Evolutionary conservation across 2,113 vertebrate species (phyloP), one percentile per base, ranked within the genome.

Genomic region (Hydropotes inermis): DNA sequence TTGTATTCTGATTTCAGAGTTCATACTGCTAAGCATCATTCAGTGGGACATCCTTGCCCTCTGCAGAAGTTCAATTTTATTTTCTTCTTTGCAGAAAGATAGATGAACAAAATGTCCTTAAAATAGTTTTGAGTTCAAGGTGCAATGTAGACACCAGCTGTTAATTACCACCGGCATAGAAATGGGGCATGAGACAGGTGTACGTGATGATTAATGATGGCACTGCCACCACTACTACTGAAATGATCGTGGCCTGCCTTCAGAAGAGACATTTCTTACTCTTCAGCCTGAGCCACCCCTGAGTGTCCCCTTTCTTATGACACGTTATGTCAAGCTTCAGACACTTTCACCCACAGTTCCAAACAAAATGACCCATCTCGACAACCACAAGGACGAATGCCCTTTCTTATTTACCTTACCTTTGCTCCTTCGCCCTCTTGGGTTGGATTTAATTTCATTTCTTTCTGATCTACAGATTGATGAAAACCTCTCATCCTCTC

Each of bases 391-490:
- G 88, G 93, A 90, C 17, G 33, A 28, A 58, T 2, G 39, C 17
- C 58, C 30, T 93, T 92, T 54, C 54, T 58, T 47, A 58, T 50
- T 17, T 14, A 16, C 30, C 43, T 89, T 85, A 33, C n/a, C 82
- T 95, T 76, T 95, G 57, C 36, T 64, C 39, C 19, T 76, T 55
- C 78, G 78, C 27, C 43, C 86, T 95, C 91, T 89, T 19, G 4
- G 21, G 45, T 58, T 91, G 30, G 47, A 58, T 91, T 95, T 89
- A 8, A 30, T 83, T 97, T 96, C 2, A 10, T 95, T 79, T 96
- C 89, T 96, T 61, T 96, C 90, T 55, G 94, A 96, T 95, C 47
- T 94, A 84, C 11, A 60, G 76, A 92, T 91, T n/a, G 95, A 0
- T 1, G 97, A 97, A 4, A 87, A 1, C 78, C 95, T 92, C 85